A percentile compares a stretch with the other conserved stretches of the same genome.
These are phyloP conservation scores for Rallus limicola DNA, from an alignment of 2,113 vertebrate species.

Conservation along the genomic window DNA sequence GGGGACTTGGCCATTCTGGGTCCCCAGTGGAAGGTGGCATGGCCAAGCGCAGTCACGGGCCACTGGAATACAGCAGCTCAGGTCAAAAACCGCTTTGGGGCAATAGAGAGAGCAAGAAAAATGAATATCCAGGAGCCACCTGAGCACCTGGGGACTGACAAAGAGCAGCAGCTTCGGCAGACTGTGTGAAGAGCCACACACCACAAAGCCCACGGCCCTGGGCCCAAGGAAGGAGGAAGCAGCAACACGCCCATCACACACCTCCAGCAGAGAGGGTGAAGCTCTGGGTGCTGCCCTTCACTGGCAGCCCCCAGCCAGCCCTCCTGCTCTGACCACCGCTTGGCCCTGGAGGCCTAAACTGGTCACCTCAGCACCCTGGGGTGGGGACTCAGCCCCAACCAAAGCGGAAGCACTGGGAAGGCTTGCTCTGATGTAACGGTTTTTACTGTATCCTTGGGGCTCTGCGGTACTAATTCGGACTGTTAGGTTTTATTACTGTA, in stretches of 20 bases:
- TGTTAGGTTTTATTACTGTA: not conserved
- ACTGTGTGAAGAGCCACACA: not conserved
- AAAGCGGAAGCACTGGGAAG: not conserved
- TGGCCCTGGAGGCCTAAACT: rapidly evolving
- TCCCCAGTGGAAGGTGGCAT: not conserved
- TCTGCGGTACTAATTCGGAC: not conserved
- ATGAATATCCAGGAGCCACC: not conserved
- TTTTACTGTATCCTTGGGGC: not conserved
- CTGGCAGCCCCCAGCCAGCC: no score
- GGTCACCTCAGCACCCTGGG: not conserved
- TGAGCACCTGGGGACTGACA: no score
- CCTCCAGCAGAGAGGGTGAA: not conserved
- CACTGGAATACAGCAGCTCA: not conserved
- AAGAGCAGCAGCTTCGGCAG: not conserved
- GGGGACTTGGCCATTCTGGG: rapidly evolving
- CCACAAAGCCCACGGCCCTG: rapidly evolving
- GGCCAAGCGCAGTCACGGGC: not conserved
- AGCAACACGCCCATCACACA: rapidly evolving
- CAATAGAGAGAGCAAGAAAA: not conserved
- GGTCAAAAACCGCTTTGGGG: not conserved
- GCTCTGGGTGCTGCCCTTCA: no score
- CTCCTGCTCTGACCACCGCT: not conserved
- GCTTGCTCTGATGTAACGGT: not conserved
- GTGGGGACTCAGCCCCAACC: not conserved
- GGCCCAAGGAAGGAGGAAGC: not conserved